Percentiles rank a stretch among this genome's conserved stretches.
These are phyloP conservation scores for Heliconius ismenius DNA, from an alignment of 2,888 invertebrate genomes.

Conservation along the genomic window DNA sequence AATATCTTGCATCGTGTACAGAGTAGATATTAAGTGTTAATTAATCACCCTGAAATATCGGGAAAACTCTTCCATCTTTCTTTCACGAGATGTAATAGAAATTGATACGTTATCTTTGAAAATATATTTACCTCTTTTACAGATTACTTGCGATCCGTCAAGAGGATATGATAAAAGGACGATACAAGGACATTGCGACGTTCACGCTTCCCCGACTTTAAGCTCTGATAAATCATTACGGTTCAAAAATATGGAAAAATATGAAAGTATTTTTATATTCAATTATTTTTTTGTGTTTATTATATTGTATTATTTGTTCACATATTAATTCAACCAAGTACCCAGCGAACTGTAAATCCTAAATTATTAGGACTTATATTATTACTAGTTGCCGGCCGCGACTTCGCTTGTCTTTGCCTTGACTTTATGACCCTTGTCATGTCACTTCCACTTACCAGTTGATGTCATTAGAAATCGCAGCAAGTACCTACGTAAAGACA, in stretches of 20 bases:
- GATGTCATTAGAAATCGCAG: no score
- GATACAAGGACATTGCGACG: constrained; percentile 62
- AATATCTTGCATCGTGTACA: constrained; percentile 40
- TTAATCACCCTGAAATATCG: constrained; percentile 34
- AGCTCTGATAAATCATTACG: constrained; percentile 67
- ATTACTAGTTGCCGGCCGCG: background rate
- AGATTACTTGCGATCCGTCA: constrained; percentile 73
- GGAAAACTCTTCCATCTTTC: constrained; percentile 24
- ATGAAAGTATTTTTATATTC: constrained; percentile 52
- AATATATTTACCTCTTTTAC: constrained; percentile 54
- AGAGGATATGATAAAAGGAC: constrained; percentile 61
- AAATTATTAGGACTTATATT: background rate
- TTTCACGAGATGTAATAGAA: constrained; percentile 14
- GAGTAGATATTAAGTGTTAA: constrained; percentile 17
- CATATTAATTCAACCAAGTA: background rate
- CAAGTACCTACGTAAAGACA: background rate
- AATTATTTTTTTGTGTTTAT: constrained; percentile 45
- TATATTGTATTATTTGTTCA: background rate
- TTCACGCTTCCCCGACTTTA: constrained; percentile 50
- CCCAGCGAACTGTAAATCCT: background rate
- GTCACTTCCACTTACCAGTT: no score
- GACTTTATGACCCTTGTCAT: background rate
- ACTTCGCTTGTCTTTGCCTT: background rate
- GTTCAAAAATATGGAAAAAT: constrained; percentile 67
- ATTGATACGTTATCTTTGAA: constrained; percentile 15